Conservation (phyloP, 2,797 vertebrate species). For the Diceros bicornis region DNA sequence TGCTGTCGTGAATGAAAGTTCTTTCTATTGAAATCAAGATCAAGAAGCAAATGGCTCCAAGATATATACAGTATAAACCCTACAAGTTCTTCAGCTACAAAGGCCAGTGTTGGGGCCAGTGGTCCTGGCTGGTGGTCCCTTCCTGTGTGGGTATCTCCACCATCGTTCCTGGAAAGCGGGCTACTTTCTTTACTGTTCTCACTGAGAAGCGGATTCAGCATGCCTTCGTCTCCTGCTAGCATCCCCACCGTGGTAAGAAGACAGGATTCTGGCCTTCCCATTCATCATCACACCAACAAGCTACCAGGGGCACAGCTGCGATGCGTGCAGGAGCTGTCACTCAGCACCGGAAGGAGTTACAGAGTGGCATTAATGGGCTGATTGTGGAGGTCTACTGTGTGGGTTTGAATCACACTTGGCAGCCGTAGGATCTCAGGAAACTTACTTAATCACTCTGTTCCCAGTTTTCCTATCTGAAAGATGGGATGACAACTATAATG, state of each 20-base stretch:
- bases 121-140: background rate
- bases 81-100: background rate
- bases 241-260: background rate
- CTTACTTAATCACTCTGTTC: background rate
- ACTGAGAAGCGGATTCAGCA: accelerated
- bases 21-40: background rate
- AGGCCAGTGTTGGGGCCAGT: background rate
- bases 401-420: background rate
- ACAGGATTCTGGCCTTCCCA: background rate
- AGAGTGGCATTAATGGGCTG: background rate
- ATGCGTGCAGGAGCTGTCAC: background rate
- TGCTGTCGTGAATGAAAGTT: background rate
- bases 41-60: background rate
- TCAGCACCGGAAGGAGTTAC: background rate
- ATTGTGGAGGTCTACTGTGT: background rate
- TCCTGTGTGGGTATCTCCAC: background rate
- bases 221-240: background rate
- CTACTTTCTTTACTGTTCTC: background rate
- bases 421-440: background rate
- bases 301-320: background rate
- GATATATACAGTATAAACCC: background rate
- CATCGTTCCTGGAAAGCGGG: background rate
- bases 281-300: background rate
- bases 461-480: background rate
- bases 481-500: no score